Percentiles rank a stretch among this genome's conserved stretches.
These are phyloP conservation scores for Drosophila ironensis DNA, from an alignment of 1,140 invertebrate genomes.

Conservation along the genomic window DNA sequence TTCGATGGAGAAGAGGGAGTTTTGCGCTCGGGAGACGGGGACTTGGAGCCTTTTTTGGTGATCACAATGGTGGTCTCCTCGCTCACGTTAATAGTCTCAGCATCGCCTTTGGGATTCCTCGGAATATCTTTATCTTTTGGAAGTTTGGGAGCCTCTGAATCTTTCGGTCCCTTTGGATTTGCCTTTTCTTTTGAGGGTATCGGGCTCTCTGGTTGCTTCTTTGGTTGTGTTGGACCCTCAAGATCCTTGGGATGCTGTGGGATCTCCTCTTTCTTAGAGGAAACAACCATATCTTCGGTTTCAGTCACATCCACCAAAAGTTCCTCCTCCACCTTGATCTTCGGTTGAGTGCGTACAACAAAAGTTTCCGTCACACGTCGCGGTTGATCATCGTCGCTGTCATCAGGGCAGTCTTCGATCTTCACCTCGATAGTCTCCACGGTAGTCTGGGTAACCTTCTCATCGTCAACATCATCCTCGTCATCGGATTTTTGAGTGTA, in stretches of 20 bases:
- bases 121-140: not conserved
- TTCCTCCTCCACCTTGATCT: conserved; percentile 57
- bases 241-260: not conserved
- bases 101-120: conserved; percentile 26
- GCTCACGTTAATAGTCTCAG: conserved; percentile 26
- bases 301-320: conserved; percentile 36
- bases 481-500: conserved; percentile 22
- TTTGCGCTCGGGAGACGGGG: conserved; percentile 34
- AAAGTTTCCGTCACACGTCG: conserved; percentile 46
- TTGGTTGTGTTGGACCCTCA: not conserved
- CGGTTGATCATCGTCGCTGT: conserved; percentile 59
- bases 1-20: conserved; percentile 10
- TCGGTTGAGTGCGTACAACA: conserved; percentile 46
- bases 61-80: conserved; percentile 55
- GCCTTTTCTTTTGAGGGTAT: not conserved
- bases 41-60: conserved; percentile 38
- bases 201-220: not conserved
- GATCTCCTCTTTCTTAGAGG: not conserved
- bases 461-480: conserved; percentile 20
- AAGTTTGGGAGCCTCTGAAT: not conserved
- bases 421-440: conserved; percentile 67
- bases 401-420: conserved; percentile 74
- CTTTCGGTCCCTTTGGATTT: not conserved
- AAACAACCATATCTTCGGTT: conserved; percentile 17
- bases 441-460: conserved; percentile 21